These are phyloP conservation scores for Odontomyia ornata DNA, from an alignment of 2,888 invertebrate genomes.

Conservation along the genomic window DNA sequence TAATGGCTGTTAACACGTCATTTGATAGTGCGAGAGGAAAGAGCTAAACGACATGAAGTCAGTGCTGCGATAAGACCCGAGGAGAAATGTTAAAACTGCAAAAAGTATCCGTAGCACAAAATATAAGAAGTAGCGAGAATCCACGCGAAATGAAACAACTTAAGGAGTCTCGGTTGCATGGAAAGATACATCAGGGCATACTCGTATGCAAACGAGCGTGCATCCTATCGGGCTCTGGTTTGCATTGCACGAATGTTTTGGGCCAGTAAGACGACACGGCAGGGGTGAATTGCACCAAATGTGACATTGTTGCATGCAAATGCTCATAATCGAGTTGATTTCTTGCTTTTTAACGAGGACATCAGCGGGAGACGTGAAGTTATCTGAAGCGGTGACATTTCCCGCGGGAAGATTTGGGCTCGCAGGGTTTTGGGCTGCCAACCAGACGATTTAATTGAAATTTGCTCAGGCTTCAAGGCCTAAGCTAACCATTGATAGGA, in stretches of 20 bases:
- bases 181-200: background rate
- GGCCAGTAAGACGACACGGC: background rate
- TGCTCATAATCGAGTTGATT: conserved; percentile 40
- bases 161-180: background rate
- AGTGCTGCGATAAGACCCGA: conserved; percentile 25
- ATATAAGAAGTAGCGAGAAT: conserved; percentile 22
- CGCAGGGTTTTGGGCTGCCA: too few relatives aligned
- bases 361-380: conserved; percentile 29
- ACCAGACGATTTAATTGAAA: too few relatives aligned
- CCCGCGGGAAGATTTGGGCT: background rate
- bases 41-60: conserved; percentile 42
- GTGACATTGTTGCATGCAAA: conserved; percentile 43
- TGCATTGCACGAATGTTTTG: background rate
- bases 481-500: too few relatives aligned
- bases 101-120: background rate
- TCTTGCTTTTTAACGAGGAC: conserved; percentile 45
- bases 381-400: conserved; percentile 6
- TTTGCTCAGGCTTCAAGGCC: too few relatives aligned
- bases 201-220: conserved; percentile 5
- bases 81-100: conserved; percentile 24
- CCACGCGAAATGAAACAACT: conserved; percentile 35
- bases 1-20: conserved; percentile 51
- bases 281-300: conserved; percentile 29
- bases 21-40: conserved; percentile 48
- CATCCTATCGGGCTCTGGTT: background rate